A percentile compares a stretch with the other conserved stretches of the same genome.
These are phyloP conservation scores for Lasius platythorax DNA, from an alignment of 2,888 invertebrate genomes.

Conservation along the genomic window DNA sequence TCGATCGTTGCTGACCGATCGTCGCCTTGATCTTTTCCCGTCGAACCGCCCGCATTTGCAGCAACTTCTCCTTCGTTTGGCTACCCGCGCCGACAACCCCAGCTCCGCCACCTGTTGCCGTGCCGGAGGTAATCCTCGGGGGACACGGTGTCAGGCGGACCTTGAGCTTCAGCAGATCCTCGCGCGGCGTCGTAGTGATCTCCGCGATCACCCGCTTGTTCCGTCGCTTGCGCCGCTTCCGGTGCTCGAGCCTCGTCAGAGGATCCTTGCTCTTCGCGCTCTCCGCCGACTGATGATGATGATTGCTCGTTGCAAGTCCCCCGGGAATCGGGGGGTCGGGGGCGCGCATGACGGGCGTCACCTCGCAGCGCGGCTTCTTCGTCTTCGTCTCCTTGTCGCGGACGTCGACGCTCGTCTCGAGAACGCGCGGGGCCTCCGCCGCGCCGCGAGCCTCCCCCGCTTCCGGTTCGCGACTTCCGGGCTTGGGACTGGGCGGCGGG, in stretches of 20 bases:
- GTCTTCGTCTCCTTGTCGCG: conserved; percentile 76
- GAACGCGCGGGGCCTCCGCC: conserved; percentile 54
- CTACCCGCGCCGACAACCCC: background rate
- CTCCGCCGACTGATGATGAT: conserved; percentile 59
- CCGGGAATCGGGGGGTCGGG: conserved; percentile 67
- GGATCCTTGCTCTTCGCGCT: conserved; percentile 71
- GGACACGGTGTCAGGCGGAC: conserved; percentile 81
- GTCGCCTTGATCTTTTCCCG: conserved; percentile 77
- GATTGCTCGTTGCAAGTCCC: conserved; percentile 53
- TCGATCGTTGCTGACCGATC: conserved; percentile 61
- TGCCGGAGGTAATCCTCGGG: conserved; percentile 77
- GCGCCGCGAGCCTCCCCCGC: conserved; percentile 58
- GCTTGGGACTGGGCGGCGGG: conserved; percentile 82
- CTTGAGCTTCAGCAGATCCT: conserved; percentile 81
- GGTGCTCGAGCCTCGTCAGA: conserved; percentile 77
- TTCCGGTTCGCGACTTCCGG: conserved; percentile 67
- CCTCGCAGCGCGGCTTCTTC: conserved; percentile 83
- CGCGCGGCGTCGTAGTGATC: conserved; percentile 82
- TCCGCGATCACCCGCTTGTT: conserved; percentile 83
- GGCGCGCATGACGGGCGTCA: conserved; percentile 81
- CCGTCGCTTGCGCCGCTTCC: conserved; percentile 79
- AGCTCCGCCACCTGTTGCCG: background rate
- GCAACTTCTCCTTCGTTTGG: conserved; percentile 79
- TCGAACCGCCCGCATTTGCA: conserved; percentile 78
- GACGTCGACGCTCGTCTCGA: conserved; percentile 66